These are phyloP conservation scores for Paedocypris sp. DNA, from an alignment of 2,113 vertebrate genomes.

Conservation along the genomic window DNA sequence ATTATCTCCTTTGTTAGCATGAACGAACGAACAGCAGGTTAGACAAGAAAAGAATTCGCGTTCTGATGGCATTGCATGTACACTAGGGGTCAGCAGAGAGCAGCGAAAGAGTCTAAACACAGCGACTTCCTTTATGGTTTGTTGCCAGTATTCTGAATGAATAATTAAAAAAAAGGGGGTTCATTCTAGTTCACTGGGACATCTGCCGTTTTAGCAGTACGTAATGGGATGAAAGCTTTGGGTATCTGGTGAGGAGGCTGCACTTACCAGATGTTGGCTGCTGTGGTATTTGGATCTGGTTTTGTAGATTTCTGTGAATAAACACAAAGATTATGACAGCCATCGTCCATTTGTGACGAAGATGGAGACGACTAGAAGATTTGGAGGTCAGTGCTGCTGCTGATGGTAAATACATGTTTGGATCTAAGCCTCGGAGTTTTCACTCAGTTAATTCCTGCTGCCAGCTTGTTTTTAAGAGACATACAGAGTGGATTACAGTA, in stretches of 20 bases:
- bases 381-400: not conserved
- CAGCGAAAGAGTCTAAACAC: not conserved
- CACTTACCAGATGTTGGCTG: constrained; percentile 86
- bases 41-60: constrained; percentile 36
- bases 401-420: not conserved
- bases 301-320: constrained; percentile 83
- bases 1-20: constrained; percentile 95
- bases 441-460: not conserved
- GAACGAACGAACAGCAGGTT: constrained; percentile 67
- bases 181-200: not conserved
- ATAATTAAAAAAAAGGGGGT: not conserved
- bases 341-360: not conserved
- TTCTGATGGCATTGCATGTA: constrained; percentile 34
- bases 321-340: constrained; percentile 1
- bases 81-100: constrained; percentile 40
- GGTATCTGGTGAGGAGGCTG: not conserved
- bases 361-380: not conserved
- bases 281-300: constrained; percentile 94
- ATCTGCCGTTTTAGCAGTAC: not conserved
- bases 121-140: not conserved
- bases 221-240: not conserved
- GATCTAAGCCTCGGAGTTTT: not conserved
- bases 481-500: constrained; percentile 4
- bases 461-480: not conserved
- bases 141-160: no score